phyloP scores from a whole-genome alignment of 2,888 invertebrate genomes.

The Venustoraphidia nigricollis region DNA sequence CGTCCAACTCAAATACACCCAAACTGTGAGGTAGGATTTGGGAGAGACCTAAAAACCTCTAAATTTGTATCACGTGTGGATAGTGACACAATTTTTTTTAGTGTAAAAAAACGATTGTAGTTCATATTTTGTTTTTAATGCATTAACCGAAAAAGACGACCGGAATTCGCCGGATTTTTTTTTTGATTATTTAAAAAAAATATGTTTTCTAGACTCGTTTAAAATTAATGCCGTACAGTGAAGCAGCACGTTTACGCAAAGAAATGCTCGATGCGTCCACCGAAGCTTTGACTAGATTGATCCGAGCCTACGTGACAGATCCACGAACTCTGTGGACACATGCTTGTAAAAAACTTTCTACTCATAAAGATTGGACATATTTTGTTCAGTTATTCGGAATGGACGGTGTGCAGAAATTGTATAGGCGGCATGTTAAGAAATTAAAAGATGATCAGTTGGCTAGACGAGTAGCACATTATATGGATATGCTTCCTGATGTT shows the following conservation, averaged over 20 bases:
- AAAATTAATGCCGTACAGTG: constrained; percentile 57
- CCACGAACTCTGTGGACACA: constrained; percentile 77
- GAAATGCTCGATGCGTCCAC: constrained; percentile 82
- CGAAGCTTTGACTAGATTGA: constrained; percentile 77
- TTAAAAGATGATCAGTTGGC: constrained; percentile 68
- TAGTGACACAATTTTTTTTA: too few relatives aligned
- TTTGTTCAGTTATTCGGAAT: constrained; percentile 80
- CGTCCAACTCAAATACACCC: too few relatives aligned
- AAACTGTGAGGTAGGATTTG: too few relatives aligned
- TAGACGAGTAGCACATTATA: constrained; percentile 57
- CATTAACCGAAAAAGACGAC: too few relatives aligned
- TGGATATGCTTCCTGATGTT: constrained; percentile 61
- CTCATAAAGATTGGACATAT: constrained; percentile 77
- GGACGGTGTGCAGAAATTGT: constrained; percentile 50
- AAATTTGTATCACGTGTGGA: too few relatives aligned
- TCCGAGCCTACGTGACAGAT: constrained; percentile 69
- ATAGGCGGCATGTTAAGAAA: constrained; percentile 63
- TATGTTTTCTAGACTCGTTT: constrained; percentile 28
- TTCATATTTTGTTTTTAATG: too few relatives aligned
- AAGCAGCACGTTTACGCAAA: constrained; percentile 72
- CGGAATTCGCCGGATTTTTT: too few relatives aligned
- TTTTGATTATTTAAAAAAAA: constrained; percentile 23
- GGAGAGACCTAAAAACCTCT: too few relatives aligned
- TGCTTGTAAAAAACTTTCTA: constrained; percentile 69
- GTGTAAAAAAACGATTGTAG: too few relatives aligned